These are phyloP conservation scores for Chelonia mydas DNA, from an alignment of 2,797 vertebrate genomes.

Conservation along the genomic window DNA sequence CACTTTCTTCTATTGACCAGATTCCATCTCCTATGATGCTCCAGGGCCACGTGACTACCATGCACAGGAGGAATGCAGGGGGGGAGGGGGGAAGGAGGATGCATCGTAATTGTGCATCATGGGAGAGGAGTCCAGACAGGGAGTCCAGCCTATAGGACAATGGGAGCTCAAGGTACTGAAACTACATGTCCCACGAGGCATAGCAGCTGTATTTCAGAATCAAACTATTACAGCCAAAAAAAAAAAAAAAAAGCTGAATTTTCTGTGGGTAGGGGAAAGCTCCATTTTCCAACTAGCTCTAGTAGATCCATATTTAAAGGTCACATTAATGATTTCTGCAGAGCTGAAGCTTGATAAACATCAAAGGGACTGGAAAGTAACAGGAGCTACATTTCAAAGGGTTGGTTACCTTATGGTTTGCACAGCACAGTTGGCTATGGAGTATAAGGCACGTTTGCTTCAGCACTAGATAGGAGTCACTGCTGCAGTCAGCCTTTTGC, in stretches of 20 bases:
- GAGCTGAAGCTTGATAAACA: not conserved
- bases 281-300: not conserved
- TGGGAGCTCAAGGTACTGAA: not conserved
- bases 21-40: not conserved
- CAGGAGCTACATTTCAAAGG: not conserved
- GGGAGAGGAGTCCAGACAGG: not conserved
- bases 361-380: too few species aligned
- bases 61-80: not conserved
- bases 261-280: not conserved
- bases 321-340: not conserved
- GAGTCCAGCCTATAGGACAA: not conserved
- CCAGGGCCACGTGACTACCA: not conserved
- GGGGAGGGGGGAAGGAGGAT: too few species aligned
- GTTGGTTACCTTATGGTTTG: conserved; percentile 79
- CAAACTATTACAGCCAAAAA: not conserved
- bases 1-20: not conserved
- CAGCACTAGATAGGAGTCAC: conserved; percentile 77
- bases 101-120: not conserved
- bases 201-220: not conserved
- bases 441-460: conserved; percentile 82
- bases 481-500: conserved; percentile 20
- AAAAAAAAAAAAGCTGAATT: not conserved
- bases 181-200: not conserved
- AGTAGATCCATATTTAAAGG: not conserved
- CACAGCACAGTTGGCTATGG: conserved; percentile 85